These are phyloP conservation scores for Nematostella vectensis DNA, from an alignment of 92 coral and sea anemone species.

Conservation along the genomic window DNA sequence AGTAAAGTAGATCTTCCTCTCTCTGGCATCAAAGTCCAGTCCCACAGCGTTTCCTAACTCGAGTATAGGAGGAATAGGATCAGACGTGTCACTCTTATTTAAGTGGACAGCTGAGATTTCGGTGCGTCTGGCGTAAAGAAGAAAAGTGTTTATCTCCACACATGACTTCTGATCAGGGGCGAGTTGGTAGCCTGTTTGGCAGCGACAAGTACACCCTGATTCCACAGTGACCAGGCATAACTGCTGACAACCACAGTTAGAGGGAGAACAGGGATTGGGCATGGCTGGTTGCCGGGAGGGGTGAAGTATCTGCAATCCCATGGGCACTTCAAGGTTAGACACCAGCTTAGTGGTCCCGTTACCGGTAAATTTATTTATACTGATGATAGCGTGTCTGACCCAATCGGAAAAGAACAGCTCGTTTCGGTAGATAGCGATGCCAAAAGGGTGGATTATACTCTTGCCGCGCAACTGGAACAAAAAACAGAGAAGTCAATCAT, in stretches of 20 bases:
- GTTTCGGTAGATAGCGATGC: slow-evolving; percentile 65
- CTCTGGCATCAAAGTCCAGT: slow-evolving; percentile 70
- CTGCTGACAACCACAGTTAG: slow-evolving; percentile 67
- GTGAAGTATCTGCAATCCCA: slow-evolving; percentile 84
- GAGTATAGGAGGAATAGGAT: slow-evolving; percentile 51
- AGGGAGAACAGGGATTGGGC: slow-evolving; percentile 47
- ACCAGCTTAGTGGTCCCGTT: slow-evolving; percentile 36
- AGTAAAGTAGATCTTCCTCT: slow-evolving; percentile 58
- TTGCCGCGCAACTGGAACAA: no score
- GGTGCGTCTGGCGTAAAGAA: slow-evolving; percentile 58
- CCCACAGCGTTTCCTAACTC: slow-evolving; percentile 75
- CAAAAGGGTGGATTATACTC: slow-evolving; percentile 84
- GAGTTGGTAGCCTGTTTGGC: slow-evolving; percentile 57
- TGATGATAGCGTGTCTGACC: slow-evolving; percentile 63
- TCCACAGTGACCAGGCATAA: slow-evolving; percentile 57
- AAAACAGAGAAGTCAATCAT: no score
- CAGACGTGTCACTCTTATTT: slow-evolving; percentile 36
- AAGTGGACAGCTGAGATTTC: slow-evolving; percentile 66
- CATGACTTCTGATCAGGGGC: slow-evolving; percentile 52
- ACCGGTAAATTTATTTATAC: slow-evolving; percentile 58
- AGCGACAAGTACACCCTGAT: slow-evolving; percentile 59
- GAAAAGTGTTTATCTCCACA: slow-evolving; percentile 30
- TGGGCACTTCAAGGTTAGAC: slow-evolving; percentile 48
- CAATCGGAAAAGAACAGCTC: slow-evolving; percentile 78
- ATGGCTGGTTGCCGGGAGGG: slow-evolving; percentile 63